Conservation (phyloP, 2,888 invertebrate genomes). For the Amiota mariae region DNA sequence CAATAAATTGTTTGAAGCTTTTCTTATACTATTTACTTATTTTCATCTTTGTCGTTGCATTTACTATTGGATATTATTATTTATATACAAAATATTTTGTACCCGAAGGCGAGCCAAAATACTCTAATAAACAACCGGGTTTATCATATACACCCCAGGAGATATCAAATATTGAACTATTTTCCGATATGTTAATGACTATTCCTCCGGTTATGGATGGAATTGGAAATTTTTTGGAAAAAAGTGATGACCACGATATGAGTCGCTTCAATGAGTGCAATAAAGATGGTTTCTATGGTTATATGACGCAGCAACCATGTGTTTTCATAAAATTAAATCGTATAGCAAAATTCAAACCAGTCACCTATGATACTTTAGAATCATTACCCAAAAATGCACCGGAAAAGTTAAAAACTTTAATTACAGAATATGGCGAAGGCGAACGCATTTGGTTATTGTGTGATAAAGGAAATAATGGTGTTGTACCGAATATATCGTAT, state of each 20-base stretch:
- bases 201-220: constrained; percentile 31
- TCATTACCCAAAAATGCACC: constrained; percentile 40
- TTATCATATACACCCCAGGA: constrained; percentile 42
- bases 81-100: not conserved
- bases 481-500: constrained; percentile 33
- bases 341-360: constrained; percentile 41
- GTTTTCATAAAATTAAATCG: constrained; percentile 53
- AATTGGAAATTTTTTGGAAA: constrained; percentile 41
- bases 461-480: not conserved
- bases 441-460: constrained; percentile 53
- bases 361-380: constrained; percentile 40
- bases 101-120: constrained; percentile 21
- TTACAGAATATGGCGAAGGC: constrained; percentile 15
- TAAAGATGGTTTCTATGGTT: constrained; percentile 51
- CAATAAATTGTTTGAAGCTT: constrained; percentile 48
- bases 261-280: constrained; percentile 43
- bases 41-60: constrained; percentile 13
- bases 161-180: not conserved
- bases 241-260: not conserved
- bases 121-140: constrained; percentile 40
- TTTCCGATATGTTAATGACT: not conserved
- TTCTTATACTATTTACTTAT: constrained; percentile 44
- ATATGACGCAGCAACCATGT: constrained; percentile 35
- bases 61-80: not conserved
- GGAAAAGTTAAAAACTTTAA: not conserved